Evolutionary conservation across 1,140 invertebrate species (phyloP), one percentile per base, ranked within the genome.

Genomic region (Neodiprion fabricii): DNA sequence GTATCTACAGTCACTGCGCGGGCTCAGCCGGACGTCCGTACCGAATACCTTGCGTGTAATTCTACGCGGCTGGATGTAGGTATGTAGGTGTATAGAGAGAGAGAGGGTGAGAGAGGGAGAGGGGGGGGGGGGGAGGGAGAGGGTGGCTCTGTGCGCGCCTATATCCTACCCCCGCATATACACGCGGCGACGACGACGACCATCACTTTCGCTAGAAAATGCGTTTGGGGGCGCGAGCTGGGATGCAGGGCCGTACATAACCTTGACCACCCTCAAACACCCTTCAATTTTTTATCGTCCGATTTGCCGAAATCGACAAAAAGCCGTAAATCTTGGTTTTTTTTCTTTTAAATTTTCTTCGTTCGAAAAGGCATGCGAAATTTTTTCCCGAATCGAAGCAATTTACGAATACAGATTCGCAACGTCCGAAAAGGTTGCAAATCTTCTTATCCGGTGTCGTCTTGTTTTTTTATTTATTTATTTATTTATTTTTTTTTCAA

Each of bases 181-280:
- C 67, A 23, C 67, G 17, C 67, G 23, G 11, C 11, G 53, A 61
- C 53, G n/a, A 61, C 53, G n/a, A 21, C 17, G 21, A 11, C 14
- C 67, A 69, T 69, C 67, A 69, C 67, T 69, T 69, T 69, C 12
- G 40, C 67, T 69, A 69, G 67, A 69, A 47, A 69, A 21, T 69
- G 67, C 67, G 67, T 69, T 47, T 12, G 67, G 21, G 67, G 67
- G 40, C 40, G 21, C 21, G 11, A 21, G 67, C 12, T 14, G 61
- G 67, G 21, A 7, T 12, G 10, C 67, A 69, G 67, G 67, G 67
- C 5, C 12, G 67, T 65, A 65, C 12, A 14, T 21, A 65, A 65
- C 61, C 17, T 1, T 7, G 61, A 61, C 10, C n/a, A 61, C 53
- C 61, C 12, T 14, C 1, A 65, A 7, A 65, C 12, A 21, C 12